phyloP scores from a whole-genome alignment of 2,797 vertebrate genomes.

The Pseudochirops cupreus region DNA sequence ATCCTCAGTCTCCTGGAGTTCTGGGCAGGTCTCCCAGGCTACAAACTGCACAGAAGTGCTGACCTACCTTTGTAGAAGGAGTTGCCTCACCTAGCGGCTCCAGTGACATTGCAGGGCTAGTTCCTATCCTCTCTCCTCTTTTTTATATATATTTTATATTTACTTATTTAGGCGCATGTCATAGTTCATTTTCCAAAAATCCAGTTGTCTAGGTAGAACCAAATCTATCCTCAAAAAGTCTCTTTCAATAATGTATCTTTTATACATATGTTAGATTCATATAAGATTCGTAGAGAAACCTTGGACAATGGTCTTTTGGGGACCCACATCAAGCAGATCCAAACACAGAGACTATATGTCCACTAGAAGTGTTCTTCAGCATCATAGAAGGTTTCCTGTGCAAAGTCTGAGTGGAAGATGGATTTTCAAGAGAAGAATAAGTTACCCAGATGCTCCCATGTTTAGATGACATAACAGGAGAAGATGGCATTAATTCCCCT shows the following conservation, averaged over 20 bases:
- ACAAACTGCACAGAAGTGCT: background rate
- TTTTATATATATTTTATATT: background rate
- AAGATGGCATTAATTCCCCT: background rate
- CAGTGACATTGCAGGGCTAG: background rate
- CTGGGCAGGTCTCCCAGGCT: background rate
- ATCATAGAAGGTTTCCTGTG: background rate
- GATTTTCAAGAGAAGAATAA: background rate
- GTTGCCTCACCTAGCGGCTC: background rate
- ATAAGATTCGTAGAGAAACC: background rate
- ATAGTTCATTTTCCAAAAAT: background rate
- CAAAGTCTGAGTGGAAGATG: background rate
- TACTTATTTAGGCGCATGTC: background rate
- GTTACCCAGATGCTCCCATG: background rate
- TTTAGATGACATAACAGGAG: background rate
- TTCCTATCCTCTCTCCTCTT: background rate
- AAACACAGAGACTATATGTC: background rate
- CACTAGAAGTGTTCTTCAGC: background rate
- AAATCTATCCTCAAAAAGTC: background rate
- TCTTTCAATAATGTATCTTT: background rate
- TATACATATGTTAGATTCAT: background rate
- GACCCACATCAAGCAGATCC: background rate
- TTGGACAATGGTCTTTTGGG: background rate
- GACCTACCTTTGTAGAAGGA: background rate
- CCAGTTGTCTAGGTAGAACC: background rate
- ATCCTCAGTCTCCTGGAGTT: background rate